Evolutionary conservation across 2,888 invertebrate species (phyloP).

Genomic region (Limenitis camilla): DNA sequence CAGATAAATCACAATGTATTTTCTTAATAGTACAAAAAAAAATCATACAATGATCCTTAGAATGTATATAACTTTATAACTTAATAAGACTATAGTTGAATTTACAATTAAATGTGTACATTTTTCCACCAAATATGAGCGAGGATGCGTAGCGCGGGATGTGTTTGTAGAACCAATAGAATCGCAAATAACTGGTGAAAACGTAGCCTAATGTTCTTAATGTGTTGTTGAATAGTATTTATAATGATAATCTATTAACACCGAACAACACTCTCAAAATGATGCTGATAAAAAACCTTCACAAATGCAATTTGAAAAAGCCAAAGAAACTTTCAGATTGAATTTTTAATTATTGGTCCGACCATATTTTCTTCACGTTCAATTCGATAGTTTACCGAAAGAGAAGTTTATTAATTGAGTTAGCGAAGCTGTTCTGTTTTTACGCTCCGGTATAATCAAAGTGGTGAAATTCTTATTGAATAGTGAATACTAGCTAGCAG

Average conservation of each 20-base stretch:
- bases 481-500: constrained; percentile 17
- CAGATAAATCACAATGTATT: too few relatives aligned
- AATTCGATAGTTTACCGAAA: constrained; percentile 33
- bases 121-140: too few relatives aligned
- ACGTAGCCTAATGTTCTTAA: too few relatives aligned
- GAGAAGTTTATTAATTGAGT: constrained; percentile 59
- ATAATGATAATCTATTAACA: not conserved
- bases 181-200: too few relatives aligned
- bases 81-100: too few relatives aligned
- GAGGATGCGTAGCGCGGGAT: too few relatives aligned
- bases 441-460: constrained; percentile 51
- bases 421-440: constrained; percentile 51
- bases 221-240: too few relatives aligned
- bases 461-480: constrained; percentile 38
- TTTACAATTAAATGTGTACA: too few relatives aligned
- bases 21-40: too few relatives aligned
- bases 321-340: constrained; percentile 20
- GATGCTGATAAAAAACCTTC: constrained; percentile 1
- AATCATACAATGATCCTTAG: too few relatives aligned
- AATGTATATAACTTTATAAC: too few relatives aligned
- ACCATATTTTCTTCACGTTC: constrained; percentile 25
- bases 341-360: constrained; percentile 20
- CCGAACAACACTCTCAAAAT: not conserved
- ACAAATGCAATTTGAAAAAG: constrained; percentile 16
- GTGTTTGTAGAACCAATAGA: too few relatives aligned